Evolutionary conservation across 1,140 invertebrate species (phyloP).

Genomic region (Lasaia peninsularis): DNA sequence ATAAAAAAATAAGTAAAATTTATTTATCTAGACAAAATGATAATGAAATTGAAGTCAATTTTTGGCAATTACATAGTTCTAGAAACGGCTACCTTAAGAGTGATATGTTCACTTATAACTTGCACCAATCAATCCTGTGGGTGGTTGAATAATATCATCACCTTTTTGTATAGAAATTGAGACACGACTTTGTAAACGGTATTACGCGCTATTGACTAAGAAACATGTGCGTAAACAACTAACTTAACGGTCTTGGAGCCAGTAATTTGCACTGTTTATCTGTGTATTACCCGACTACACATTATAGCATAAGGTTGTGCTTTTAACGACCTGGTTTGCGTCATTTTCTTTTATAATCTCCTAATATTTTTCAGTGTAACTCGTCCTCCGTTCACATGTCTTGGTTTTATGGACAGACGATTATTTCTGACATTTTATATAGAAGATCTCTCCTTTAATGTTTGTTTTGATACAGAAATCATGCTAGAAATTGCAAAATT

Average conservation of each 20-base stretch:
- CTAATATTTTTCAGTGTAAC: conserved; percentile 25
- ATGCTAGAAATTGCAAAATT: not conserved
- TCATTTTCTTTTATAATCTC: conserved; percentile 28
- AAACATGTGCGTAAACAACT: conserved; percentile 35
- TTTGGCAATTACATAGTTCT: no score
- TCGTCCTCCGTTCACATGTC: conserved; percentile 18
- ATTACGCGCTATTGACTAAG: conserved; percentile 31
- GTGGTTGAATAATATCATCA: conserved; percentile 52
- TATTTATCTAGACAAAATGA: no score
- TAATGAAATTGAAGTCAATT: no score
- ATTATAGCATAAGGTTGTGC: conserved; percentile 25
- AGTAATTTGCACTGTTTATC: conserved; percentile 22
- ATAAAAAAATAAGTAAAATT: no score
- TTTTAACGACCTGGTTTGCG: conserved; percentile 24
- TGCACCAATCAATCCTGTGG: conserved; percentile 43
- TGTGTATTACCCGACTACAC: conserved; percentile 20
- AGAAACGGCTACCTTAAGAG: not conserved
- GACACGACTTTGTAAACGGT: conserved; percentile 39
- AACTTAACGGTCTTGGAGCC: conserved; percentile 27
- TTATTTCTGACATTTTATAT: conserved; percentile 22
- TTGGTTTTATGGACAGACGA: conserved; percentile 20
- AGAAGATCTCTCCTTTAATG: not conserved
- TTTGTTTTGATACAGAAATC: not conserved
- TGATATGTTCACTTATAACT: conserved; percentile 18
- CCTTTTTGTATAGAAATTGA: conserved; percentile 52